These are phyloP conservation scores for Oplegnathus fasciatus DNA, from an alignment of 2,113 vertebrate species.

Conservation along the genomic window DNA sequence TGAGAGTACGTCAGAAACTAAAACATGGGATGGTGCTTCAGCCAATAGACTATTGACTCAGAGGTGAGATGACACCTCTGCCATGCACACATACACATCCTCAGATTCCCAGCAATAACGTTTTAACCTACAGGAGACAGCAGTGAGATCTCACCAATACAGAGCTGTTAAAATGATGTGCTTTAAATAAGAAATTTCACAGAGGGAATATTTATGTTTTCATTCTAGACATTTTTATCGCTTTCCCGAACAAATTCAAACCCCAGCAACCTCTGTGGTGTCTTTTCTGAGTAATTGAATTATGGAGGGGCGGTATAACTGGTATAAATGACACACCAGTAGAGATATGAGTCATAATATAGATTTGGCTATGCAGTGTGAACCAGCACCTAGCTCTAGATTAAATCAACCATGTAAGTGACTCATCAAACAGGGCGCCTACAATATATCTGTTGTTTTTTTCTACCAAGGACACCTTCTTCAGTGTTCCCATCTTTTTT, in stretches of 20 bases:
- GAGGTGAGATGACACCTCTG: constrained; percentile 27
- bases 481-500: not conserved
- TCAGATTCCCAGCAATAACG: not conserved
- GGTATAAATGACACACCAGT: not conserved
- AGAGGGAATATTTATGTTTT: not conserved
- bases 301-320: not conserved
- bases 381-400: not conserved
- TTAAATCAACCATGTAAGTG: not conserved
- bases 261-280: not conserved
- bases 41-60: not conserved
- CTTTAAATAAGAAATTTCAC: constrained; percentile 18
- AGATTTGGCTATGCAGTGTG: not conserved
- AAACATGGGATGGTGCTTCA: not conserved
- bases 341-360: not conserved
- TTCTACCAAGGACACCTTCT: not conserved
- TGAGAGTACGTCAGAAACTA: not conserved
- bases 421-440: not conserved
- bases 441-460: not conserved
- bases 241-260: not conserved
- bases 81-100: not conserved
- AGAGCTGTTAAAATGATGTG: not conserved
- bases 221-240: not conserved
- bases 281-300: not conserved
- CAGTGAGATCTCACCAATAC: constrained; percentile 22
- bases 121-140: not conserved